Evolutionary conservation across 2,888 invertebrate genomes (phyloP), one percentile per base, ranked within the genome.

Genomic region (Beris morrisii): DNA sequence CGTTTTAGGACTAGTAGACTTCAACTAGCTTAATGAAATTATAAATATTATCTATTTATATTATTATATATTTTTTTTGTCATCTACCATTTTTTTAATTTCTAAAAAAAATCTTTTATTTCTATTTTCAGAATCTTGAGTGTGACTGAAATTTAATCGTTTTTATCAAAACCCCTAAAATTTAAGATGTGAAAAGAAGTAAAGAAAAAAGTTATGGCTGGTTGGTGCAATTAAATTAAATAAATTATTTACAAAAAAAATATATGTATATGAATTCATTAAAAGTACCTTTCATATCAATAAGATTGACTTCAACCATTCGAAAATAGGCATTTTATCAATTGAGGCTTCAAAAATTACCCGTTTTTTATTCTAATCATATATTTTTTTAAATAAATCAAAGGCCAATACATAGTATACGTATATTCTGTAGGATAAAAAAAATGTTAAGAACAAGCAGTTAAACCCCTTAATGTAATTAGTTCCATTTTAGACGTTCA

Each of bases 221-320:
- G 72, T 69, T 71, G 69, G 72, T 72, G 72, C 72, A 72, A 72
- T 72, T 13, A 54, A 54, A 54, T 7, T 31, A 32, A 4, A 5
- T 12, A 32, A 12, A 31, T 32, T 54, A 54, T 54, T 30, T n/a
- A 50, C 15, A 31, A 54, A 54, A 32, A 22, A 54, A 31, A 28
- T 4, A 30, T 32, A 13, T 22, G 30, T 30, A 54, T 28, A 54
- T 13, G 54, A 32, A 13, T 22, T 7, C 38, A 9, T 38, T 38
- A 38, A 38, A 38, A 38, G 22, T 52, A 22, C 52, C 22, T 13
- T 52, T 15, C 4, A 52, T 52, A 15, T 15, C 5, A 11, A 15
- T 52, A 28, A 5, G 13, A 38, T 32, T 15, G 5, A 56, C 12
- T 43, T 53, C 22, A 53, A 28, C 5, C 12, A 12, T 56, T 56